Conservation (phyloP, 2,113 vertebrate genomes). For the Hystrix brachyura region DNA sequence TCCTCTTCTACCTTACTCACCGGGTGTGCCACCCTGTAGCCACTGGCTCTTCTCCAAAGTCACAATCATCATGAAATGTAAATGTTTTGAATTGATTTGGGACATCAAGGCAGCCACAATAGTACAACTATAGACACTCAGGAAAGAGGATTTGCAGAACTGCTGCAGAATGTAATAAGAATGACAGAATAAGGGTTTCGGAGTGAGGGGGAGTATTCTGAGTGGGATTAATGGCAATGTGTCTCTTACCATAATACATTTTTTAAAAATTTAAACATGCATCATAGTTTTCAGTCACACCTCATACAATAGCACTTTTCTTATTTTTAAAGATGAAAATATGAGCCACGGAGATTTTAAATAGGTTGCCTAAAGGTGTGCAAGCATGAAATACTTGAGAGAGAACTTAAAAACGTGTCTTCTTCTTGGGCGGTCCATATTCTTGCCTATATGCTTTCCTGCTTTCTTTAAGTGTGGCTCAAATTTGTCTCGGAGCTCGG, state of each 20-base stretch:
- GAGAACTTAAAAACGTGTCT: neutral
- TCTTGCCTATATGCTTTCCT: neutral
- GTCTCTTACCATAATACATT: neutral
- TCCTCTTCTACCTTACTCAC: neutral
- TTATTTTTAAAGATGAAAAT: conserved; percentile 40
- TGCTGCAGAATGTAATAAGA: neutral
- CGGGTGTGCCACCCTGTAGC: neutral
- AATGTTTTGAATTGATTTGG: neutral
- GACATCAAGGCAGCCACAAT: neutral
- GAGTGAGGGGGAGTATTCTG: neutral
- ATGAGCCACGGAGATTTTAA: neutral
- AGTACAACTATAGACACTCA: neutral
- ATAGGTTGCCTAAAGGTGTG: neutral
- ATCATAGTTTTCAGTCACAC: neutral
- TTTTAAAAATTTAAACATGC: neutral
- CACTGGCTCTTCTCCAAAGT: neutral
- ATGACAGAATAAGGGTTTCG: neutral
- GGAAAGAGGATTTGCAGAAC: neutral
- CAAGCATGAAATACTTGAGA: neutral
- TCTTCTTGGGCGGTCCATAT: neutral
- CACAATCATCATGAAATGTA: neutral
- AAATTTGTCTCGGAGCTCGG: neutral
- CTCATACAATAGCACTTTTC: neutral
- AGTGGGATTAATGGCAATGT: neutral
- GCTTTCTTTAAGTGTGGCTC: neutral